Percentiles rank a stretch among this genome's conserved stretches.
phyloP scores from a whole-genome alignment of 2,888 invertebrate genomes.

The Allygus modestus region DNA sequence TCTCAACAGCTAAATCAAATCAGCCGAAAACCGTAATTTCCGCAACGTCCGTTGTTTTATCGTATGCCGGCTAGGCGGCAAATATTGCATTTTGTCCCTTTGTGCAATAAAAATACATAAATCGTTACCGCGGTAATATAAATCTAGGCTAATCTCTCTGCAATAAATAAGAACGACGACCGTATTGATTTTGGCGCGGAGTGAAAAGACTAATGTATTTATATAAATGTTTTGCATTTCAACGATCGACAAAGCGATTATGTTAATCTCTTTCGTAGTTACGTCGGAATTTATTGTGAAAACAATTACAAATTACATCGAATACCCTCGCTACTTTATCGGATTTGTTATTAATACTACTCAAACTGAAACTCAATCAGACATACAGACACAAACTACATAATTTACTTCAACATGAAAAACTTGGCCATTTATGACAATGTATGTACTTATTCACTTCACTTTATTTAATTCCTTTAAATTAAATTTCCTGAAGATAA shows the following conservation, averaged over 20 bases:
- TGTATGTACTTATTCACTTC: too few species aligned
- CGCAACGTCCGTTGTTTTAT: constrained; percentile 44
- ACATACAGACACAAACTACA: too few species aligned
- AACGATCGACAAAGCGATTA: neutral
- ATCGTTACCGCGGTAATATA: constrained; percentile 1
- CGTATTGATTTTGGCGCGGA: constrained; percentile 11
- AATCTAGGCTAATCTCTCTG: neutral
- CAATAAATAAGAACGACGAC: constrained; percentile 1
- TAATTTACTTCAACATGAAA: too few species aligned
- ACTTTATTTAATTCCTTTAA: too few species aligned
- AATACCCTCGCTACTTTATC: neutral
- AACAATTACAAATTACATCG: neutral
- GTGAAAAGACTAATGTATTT: neutral
- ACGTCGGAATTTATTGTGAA: neutral
- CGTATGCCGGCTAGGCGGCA: neutral
- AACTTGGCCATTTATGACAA: too few species aligned
- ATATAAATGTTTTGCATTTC: constrained; percentile 37
- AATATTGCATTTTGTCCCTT: constrained; percentile 34
- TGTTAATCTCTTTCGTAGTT: constrained; percentile 3
- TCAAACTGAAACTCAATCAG: too few species aligned
- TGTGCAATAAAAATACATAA: constrained; percentile 35
- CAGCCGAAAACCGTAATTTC: constrained; percentile 55
- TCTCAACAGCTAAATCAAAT: constrained; percentile 52
- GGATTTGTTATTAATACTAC: neutral
- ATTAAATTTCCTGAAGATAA: too few species aligned